Conservation (phyloP, 2,113 vertebrate genomes). For the Illadopsis cleaveri region DNA sequence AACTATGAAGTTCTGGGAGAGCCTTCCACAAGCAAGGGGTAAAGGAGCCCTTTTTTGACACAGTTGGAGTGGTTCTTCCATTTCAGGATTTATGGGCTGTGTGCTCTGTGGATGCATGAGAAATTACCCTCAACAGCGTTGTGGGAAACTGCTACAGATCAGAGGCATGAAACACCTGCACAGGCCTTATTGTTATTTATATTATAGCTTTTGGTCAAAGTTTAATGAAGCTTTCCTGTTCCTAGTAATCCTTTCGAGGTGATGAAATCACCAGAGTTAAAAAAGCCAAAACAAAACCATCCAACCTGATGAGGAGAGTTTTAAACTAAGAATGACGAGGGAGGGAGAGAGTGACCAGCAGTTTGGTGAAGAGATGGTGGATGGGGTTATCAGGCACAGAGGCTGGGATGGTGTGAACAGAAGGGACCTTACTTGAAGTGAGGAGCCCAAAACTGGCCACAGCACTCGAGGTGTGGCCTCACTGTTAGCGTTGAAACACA, state of each 20-base stretch:
- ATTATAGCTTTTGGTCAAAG: neutral
- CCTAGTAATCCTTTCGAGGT: neutral
- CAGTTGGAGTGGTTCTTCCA: neutral
- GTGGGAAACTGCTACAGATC: neutral
- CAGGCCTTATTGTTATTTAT: neutral
- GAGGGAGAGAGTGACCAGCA: neutral
- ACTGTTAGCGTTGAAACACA: too few species aligned
- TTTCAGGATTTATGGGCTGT: neutral
- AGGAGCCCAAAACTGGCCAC: neutral
- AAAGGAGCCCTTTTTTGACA: neutral
- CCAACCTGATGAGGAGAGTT: neutral
- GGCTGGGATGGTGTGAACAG: neutral
- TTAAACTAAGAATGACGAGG: neutral
- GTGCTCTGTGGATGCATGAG: neutral
- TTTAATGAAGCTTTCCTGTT: neutral
- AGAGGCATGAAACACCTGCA: neutral
- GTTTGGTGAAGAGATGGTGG: neutral
- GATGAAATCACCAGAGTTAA: neutral
- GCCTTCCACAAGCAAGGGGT: fast-evolving
- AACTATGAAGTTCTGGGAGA: neutral
- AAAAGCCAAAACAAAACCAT: neutral
- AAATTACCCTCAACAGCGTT: neutral
- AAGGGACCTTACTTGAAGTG: neutral
- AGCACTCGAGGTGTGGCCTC: neutral
- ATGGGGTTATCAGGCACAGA: neutral